Percentiles rank a stretch among this genome's conserved stretches.
These are phyloP conservation scores for Papilio aristodemus DNA, from an alignment of 1,140 invertebrate genomes.

Conservation along the genomic window DNA sequence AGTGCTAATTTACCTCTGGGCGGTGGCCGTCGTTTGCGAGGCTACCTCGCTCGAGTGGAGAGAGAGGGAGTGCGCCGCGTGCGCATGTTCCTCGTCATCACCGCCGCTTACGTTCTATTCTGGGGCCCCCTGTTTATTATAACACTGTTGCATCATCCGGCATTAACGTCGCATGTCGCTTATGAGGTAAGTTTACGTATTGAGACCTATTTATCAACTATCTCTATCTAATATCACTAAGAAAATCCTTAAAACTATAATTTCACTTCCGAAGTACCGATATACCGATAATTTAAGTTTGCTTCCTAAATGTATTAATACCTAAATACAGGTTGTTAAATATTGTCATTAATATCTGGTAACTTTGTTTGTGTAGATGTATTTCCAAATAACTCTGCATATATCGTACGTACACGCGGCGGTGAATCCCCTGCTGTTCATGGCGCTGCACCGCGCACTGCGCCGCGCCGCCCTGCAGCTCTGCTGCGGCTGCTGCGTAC, in stretches of 20 bases:
- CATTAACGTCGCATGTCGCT: constrained; percentile 85
- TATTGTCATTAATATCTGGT: too few species aligned
- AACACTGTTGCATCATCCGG: constrained; percentile 87
- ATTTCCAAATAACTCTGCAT: constrained; percentile 89
- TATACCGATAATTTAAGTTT: too few species aligned
- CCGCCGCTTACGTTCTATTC: constrained; percentile 90
- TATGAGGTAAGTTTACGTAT: constrained; percentile 82
- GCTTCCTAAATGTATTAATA: too few species aligned
- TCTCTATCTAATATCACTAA: too few species aligned
- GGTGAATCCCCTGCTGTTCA: constrained; percentile 90
- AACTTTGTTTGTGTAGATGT: constrained; percentile 57
- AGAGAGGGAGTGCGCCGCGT: constrained; percentile 88
- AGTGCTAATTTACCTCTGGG: constrained; percentile 81
- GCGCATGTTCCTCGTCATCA: constrained; percentile 92
- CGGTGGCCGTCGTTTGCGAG: constrained; percentile 88
- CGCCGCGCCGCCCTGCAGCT: constrained; percentile 85
- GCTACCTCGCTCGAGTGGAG: constrained; percentile 89
- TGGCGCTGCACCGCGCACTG: constrained; percentile 89
- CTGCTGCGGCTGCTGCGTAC: constrained; percentile 86
- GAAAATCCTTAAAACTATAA: too few species aligned
- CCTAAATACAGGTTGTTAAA: too few species aligned
- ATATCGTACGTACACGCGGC: constrained; percentile 93
- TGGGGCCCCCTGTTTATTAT: constrained; percentile 94
- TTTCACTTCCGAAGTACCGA: too few species aligned
- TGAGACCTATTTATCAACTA: background rate